Evolutionary conservation across 37 sponge, comb jelly and placozoan species (phyloP).

Genomic region (Corticium candelabrum): DNA sequence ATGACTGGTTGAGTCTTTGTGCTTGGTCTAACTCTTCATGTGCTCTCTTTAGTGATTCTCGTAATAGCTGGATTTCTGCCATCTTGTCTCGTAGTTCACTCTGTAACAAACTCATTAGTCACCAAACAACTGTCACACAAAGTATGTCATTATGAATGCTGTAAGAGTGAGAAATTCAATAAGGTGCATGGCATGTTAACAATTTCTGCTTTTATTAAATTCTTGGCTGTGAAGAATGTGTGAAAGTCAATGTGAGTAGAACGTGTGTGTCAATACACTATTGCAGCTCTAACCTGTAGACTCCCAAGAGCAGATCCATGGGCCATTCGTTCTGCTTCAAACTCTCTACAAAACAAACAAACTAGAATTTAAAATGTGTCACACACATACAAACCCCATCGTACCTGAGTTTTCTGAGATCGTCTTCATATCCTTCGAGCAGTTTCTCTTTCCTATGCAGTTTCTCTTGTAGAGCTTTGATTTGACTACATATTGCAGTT

Average conservation of each 20-base stretch:
- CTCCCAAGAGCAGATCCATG: neutral
- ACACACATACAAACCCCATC: neutral
- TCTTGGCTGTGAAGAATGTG: too few species aligned
- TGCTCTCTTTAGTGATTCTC: neutral
- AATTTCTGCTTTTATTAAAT: too few species aligned
- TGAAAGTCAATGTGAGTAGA: too few species aligned
- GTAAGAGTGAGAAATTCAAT: too few species aligned
- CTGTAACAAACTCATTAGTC: too few species aligned
- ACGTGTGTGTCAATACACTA: too few species aligned
- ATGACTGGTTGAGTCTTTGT: neutral
- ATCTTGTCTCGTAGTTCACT: neutral
- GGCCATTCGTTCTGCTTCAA: neutral
- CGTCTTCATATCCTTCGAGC: conserved; percentile 5
- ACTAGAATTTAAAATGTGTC: too few species aligned
- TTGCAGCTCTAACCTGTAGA: neutral
- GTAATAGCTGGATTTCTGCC: neutral
- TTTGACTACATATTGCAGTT: neutral
- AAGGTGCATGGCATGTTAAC: too few species aligned
- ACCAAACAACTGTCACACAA: too few species aligned
- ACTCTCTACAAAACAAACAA: neutral
- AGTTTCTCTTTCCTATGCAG: neutral
- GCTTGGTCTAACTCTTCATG: conserved; percentile 3
- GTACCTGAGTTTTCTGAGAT: neutral
- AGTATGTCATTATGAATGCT: too few species aligned
- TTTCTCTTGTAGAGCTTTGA: neutral